A percentile compares a stretch with the other conserved stretches of the same genome.
Conservation (phyloP, 30 jellyfish, hydroid and myxozoan species). For the Turritopsis dohrnii region DNA sequence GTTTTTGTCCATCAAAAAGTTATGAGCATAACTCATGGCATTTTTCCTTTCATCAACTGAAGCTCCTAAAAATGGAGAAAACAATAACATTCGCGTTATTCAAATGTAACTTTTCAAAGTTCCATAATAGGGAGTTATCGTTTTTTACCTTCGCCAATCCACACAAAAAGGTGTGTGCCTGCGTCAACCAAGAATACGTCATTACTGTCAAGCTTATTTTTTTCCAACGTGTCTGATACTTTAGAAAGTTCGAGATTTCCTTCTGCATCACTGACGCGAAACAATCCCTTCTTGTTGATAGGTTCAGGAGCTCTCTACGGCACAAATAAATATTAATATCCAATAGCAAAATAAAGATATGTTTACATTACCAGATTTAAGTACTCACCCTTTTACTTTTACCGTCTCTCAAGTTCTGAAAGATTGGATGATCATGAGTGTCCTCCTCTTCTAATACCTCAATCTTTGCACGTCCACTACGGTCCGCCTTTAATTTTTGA, state of each 20-base stretch:
- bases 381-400: slow-evolving; percentile 30
- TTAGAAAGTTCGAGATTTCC: slow-evolving; percentile 50
- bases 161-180: slow-evolving; percentile 73
- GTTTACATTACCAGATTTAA: background rate
- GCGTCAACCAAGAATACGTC: slow-evolving; percentile 70
- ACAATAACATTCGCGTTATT: background rate
- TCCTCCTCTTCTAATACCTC: slow-evolving; percentile 65
- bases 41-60: slow-evolving; percentile 74
- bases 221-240: background rate
- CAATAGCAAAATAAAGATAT: background rate
- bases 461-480: slow-evolving; percentile 67
- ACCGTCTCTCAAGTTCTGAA: slow-evolving; percentile 54
- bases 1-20: slow-evolving; percentile 10
- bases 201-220: background rate
- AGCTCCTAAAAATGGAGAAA: slow-evolving; percentile 26
- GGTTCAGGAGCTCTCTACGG: slow-evolving; percentile 1
- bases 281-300: slow-evolving; percentile 1
- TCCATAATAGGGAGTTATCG: background rate
- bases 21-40: slow-evolving; percentile 62
- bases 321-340: background rate
- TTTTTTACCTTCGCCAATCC: slow-evolving; percentile 65
- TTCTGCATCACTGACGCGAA: slow-evolving; percentile 67
- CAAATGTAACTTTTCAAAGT: background rate
- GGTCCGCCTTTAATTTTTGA: slow-evolving; percentile 63
- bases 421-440: slow-evolving; percentile 33